These are phyloP conservation scores for Smithornis capensis DNA, from an alignment of 2,113 vertebrate species.

Conservation along the genomic window DNA sequence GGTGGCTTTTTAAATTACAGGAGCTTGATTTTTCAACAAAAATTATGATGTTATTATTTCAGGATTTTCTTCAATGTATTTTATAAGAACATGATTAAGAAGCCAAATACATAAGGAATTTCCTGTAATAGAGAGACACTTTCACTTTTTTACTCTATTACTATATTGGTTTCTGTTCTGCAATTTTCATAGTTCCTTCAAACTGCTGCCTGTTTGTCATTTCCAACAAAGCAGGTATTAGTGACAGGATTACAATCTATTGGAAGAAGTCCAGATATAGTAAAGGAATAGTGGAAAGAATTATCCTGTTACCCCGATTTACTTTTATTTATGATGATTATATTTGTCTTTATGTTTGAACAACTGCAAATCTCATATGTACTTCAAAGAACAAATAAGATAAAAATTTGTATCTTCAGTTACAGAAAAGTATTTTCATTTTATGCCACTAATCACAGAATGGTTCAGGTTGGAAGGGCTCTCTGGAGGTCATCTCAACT, in stretches of 20 bases:
- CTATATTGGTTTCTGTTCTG: not conserved
- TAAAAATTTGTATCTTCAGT: not conserved
- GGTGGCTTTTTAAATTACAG: not conserved
- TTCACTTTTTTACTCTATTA: not conserved
- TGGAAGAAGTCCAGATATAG: not conserved
- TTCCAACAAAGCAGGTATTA: not conserved
- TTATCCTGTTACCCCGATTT: not conserved
- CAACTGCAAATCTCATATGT: not conserved
- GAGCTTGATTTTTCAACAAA: not conserved
- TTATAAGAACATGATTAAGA: not conserved
- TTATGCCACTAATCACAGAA: not conserved
- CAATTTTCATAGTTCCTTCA: not conserved
- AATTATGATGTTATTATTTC: not conserved
- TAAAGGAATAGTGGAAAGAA: not conserved
- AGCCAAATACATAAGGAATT: not conserved
- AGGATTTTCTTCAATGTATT: not conserved
- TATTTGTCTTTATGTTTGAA: not conserved
- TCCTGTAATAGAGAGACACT: not conserved
- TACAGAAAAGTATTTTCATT: not conserved
- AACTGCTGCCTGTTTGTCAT: not conserved
- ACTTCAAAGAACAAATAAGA: not conserved
- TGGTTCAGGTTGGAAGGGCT: not conserved
- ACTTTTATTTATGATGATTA: not conserved
- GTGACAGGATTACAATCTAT: not conserved
- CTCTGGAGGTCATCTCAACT: not conserved